Conservation (phyloP, 2,888 invertebrate species). For the Cantharis nigra region DNA sequence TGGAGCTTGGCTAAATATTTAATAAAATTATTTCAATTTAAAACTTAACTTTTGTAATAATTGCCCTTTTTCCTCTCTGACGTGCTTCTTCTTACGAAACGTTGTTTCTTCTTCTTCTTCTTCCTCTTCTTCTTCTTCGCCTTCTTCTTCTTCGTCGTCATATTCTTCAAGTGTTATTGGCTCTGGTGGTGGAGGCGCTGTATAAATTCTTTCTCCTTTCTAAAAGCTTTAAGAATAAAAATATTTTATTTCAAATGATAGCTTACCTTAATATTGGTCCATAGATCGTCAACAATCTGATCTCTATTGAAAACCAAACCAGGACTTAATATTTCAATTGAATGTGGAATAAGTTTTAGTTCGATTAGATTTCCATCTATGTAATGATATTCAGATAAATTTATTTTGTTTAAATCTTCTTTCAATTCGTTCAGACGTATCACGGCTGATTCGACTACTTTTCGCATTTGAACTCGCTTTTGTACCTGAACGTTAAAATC, state of each 20-base stretch:
- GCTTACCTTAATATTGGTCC: slow-evolving; percentile 41
- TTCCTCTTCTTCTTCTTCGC: not conserved
- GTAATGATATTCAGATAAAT: slow-evolving; percentile 69
- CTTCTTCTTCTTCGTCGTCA: slow-evolving; percentile 1
- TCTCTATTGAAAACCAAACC: slow-evolving; percentile 66
- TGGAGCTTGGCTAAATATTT: not conserved
- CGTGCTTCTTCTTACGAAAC: not conserved
- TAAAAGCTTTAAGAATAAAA: slow-evolving; percentile 17
- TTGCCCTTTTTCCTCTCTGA: not conserved
- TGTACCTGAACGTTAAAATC: slow-evolving; percentile 56
- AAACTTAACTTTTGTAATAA: not conserved
- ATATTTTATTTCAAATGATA: not conserved
- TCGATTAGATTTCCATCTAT: slow-evolving; percentile 73
- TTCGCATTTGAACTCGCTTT: slow-evolving; percentile 61
- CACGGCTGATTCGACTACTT: slow-evolving; percentile 63
- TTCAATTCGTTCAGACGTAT: slow-evolving; percentile 64
- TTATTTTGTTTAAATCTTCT: slow-evolving; percentile 60
- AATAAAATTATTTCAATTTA: not conserved
- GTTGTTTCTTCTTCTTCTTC: not conserved
- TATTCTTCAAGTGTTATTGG: slow-evolving; percentile 26
- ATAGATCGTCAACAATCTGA: slow-evolving; percentile 49
- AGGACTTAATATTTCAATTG: slow-evolving; percentile 67
- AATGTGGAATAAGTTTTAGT: slow-evolving; percentile 69
- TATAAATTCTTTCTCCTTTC: slow-evolving; percentile 47
- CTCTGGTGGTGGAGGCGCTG: slow-evolving; percentile 35